A percentile compares a stretch with the other conserved stretches of the same genome.
phyloP scores from a whole-genome alignment of 2,113 vertebrate genomes.

The Sphaerodactylus townsendi region DNA sequence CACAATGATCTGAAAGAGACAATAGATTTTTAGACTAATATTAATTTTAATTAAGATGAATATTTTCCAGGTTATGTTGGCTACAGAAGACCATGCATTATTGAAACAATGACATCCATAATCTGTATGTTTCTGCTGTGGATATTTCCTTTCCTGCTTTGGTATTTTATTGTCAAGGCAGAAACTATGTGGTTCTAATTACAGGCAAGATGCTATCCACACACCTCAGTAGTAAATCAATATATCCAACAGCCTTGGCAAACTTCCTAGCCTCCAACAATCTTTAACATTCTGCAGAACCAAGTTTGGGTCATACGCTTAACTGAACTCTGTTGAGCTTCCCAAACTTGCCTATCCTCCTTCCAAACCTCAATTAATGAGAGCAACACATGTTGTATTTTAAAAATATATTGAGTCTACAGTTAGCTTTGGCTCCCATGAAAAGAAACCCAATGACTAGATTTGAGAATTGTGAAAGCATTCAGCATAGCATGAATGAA shows the following conservation, averaged over 20 bases:
- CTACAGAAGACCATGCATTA: background rate
- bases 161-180: conserved; percentile 14
- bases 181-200: conserved; percentile 33
- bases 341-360: background rate
- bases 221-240: conserved; percentile 29
- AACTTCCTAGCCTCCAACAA: background rate
- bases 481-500: conserved; percentile 2
- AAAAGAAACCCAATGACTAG: conserved; percentile 6
- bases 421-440: conserved; percentile 17
- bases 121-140: background rate
- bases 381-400: conserved; percentile 2
- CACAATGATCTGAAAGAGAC: background rate
- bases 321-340: conserved; percentile 2
- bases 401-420: background rate
- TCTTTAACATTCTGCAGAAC: background rate
- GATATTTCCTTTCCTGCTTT: background rate
- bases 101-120: background rate
- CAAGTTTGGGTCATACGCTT: background rate
- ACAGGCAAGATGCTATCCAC: conserved; percentile 2
- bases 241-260: background rate
- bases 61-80: background rate
- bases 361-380: background rate
- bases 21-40: background rate
- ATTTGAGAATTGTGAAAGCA: conserved; percentile 20
- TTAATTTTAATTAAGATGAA: background rate